Evolutionary conservation across 2,888 invertebrate genomes (phyloP), one percentile per base, ranked within the genome.

Genomic region (Entomobrya proxima): DNA sequence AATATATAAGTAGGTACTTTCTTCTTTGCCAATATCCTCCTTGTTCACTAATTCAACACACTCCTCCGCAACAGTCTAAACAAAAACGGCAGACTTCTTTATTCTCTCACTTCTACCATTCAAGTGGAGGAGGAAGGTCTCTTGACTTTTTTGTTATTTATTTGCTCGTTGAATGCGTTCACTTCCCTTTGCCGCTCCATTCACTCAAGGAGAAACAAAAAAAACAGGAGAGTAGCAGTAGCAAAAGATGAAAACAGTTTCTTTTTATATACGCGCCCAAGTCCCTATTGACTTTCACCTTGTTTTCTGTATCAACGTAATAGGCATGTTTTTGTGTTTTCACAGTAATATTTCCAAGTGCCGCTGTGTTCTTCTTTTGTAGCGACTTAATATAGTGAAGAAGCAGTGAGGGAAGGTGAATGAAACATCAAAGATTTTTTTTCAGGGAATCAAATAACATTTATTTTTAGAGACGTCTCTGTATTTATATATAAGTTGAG

Each of bases 111-210:
- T 64, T 9, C 64, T 37, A 9, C 30, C 27, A 4, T 24, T 50
- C 40, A 50, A 67, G 78, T 18, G 37, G 6, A 11, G 27, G 77
- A 64, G 75, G 76, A 61, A 44, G 27, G 77, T 78, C 78, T 64
- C 78, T 64, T 78, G 69, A n/a, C 55, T 69, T 79, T 69, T 69
- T 69, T 64, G 47, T 79, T 79, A 64, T 79, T 69, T 79, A 78
- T 78, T 78, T 61, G 64, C 35, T 64, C 35, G 64, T 15, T 64
- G 64, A 64, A 64, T 64, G 64, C 9, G 37, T 18, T 64, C 64
- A 64, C 64, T 37, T 64, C 21, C 35, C 27, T 40, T 40, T 21
- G 9, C 18, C 24, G 9, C 40, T 40, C 18, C 13, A 30, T 40
- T 67, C 67, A 40, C 67, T 67, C 67, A 40, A 40, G 32, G 6